A percentile compares a stretch with the other conserved stretches of the same genome.
Evolutionary conservation across 2,113 vertebrate species (phyloP).

Genomic region (Atlantisia rogersi): DNA sequence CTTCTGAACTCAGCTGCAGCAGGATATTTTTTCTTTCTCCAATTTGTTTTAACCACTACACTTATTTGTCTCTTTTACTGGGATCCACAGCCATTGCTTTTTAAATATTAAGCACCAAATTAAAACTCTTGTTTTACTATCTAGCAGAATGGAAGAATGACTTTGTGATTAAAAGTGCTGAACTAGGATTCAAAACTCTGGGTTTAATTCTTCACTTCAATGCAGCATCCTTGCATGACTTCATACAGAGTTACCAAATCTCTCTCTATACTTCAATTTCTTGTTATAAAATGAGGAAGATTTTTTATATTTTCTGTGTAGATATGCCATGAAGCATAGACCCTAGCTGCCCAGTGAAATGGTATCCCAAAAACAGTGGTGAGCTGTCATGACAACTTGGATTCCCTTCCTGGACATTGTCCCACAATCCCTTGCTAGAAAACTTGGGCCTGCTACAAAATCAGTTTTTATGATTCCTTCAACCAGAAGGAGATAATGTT

Average conservation of each 20-base stretch:
- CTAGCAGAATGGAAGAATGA: neutral
- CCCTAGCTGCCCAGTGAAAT: neutral
- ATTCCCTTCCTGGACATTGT: neutral
- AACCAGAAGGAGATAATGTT: neutral
- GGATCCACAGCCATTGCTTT: neutral
- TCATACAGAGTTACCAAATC: neutral
- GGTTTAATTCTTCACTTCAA: neutral
- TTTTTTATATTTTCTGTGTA: neutral
- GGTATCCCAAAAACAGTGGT: neutral
- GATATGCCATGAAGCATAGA: neutral
- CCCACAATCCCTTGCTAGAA: neutral
- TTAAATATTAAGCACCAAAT: constrained; percentile 27
- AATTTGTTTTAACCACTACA: constrained; percentile 24
- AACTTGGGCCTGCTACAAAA: neutral
- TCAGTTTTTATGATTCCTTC: neutral
- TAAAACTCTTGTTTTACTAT: constrained; percentile 3
- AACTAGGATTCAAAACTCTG: neutral
- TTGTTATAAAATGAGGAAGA: neutral
- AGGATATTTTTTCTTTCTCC: constrained; percentile 20
- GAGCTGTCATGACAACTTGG: neutral
- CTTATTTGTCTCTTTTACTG: neutral
- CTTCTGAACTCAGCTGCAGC: constrained; percentile 23
- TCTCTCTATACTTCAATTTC: neutral
- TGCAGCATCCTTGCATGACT: neutral
- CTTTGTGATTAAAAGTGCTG: neutral